A percentile compares a stretch with the other conserved stretches of the same genome.
These are phyloP conservation scores for Xenentodon cancila DNA, from an alignment of 2,797 vertebrate genomes.

Conservation along the genomic window DNA sequence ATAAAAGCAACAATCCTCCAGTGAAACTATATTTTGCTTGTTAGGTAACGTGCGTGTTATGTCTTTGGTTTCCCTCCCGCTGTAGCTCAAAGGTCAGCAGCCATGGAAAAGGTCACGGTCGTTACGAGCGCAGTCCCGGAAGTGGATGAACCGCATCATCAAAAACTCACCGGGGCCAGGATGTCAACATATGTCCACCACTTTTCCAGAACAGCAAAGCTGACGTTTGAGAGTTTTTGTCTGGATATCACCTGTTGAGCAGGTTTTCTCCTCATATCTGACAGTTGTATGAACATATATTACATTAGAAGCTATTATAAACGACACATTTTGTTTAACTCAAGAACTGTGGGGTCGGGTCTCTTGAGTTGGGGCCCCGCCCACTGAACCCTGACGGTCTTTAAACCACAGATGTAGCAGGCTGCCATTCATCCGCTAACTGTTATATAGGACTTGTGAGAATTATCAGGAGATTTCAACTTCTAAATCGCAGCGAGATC, in stretches of 20 bases:
- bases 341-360: neutral
- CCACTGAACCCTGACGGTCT: conserved; percentile 3
- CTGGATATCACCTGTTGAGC: neutral
- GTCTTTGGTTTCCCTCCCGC: conserved; percentile 19
- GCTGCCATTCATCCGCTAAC: conserved; percentile 1
- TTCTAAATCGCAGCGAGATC: conserved; percentile 25
- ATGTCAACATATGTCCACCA: conserved; percentile 24
- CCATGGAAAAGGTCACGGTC: conserved; percentile 35
- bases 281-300: neutral
- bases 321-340: neutral
- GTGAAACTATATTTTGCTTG: conserved; percentile 1
- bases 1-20: neutral
- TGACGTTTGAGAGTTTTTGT: neutral
- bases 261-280: neutral
- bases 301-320: neutral
- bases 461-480: conserved; percentile 7
- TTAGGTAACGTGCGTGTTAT: neutral
- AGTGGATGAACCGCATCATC: conserved; percentile 37
- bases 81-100: conserved; percentile 30
- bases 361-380: neutral
- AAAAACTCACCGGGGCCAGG: conserved; percentile 38
- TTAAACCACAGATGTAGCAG: neutral
- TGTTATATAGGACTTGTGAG: conserved; percentile 36
- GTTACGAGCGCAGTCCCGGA: conserved; percentile 38
- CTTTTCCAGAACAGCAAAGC: neutral